Evolutionary conservation across 1,140 invertebrate genomes (phyloP).

Genomic region (Macrocentrus cingulum): DNA sequence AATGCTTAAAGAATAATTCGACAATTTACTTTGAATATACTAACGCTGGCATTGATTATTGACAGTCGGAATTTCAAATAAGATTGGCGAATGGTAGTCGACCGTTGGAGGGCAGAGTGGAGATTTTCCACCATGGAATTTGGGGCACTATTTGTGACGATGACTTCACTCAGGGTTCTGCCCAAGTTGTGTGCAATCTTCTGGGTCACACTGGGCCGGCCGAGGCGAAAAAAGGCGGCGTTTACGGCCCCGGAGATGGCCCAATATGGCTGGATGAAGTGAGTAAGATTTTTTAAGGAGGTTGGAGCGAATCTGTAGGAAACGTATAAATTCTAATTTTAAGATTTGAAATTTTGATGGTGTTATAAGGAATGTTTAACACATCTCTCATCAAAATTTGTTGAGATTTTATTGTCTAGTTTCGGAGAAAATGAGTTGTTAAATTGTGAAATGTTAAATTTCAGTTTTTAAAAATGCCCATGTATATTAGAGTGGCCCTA

Average conservation of each 20-base stretch:
- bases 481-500: too few relatives aligned
- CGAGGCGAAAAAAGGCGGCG: slow-evolving; percentile 58
- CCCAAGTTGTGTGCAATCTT: slow-evolving; percentile 67
- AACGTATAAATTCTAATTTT: slow-evolving; percentile 13
- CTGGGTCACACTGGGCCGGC: slow-evolving; percentile 65
- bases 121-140: slow-evolving; percentile 68
- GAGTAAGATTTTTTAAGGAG: slow-evolving; percentile 14
- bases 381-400: too few relatives aligned
- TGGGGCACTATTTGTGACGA: slow-evolving; percentile 84
- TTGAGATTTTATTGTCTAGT: too few relatives aligned
- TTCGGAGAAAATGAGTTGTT: too few relatives aligned
- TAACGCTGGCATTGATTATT: slow-evolving; percentile 25
- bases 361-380: too few relatives aligned
- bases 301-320: too few relatives aligned
- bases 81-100: slow-evolving; percentile 64
- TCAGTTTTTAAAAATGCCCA: too few relatives aligned
- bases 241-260: slow-evolving; percentile 60
- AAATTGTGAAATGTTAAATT: too few relatives aligned
- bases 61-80: slow-evolving; percentile 62
- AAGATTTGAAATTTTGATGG: too few relatives aligned
- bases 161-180: slow-evolving; percentile 69
- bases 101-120: slow-evolving; percentile 66
- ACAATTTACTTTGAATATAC: slow-evolving; percentile 26
- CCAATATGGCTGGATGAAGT: slow-evolving; percentile 74
- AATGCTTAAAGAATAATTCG: slow-evolving; percentile 26